A percentile compares a stretch with the other conserved stretches of the same genome.
phyloP scores from a whole-genome alignment of 2,888 invertebrate genomes.

The Tinea trinotella region DNA sequence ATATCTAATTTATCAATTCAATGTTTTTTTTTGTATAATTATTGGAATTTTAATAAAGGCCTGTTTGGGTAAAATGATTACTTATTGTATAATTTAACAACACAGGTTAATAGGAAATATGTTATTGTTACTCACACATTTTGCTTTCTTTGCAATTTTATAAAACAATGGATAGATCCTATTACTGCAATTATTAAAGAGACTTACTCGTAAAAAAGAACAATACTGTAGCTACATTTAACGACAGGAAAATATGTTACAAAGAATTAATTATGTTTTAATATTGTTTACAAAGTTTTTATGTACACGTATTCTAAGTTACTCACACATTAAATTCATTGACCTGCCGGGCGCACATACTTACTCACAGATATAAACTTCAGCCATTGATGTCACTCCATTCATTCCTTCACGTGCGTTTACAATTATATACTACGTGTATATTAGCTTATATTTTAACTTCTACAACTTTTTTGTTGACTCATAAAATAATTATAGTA shows the following conservation, averaged over 20 bases:
- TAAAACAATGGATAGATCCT: too few relatives aligned
- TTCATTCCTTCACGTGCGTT: constrained; percentile 11
- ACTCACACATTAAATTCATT: constrained; percentile 6
- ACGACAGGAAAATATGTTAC: too few relatives aligned
- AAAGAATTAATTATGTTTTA: too few relatives aligned
- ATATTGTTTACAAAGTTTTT: too few relatives aligned
- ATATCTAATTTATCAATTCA: background rate
- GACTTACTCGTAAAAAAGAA: too few relatives aligned
- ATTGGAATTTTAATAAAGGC: background rate
- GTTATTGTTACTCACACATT: too few relatives aligned
- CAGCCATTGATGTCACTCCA: constrained; percentile 12
- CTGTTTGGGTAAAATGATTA: too few relatives aligned
- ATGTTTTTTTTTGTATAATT: background rate
- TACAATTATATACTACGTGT: constrained; percentile 3
- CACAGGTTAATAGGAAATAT: too few relatives aligned
- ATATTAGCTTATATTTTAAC: background rate
- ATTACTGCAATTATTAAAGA: too few relatives aligned
- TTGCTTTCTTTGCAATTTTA: too few relatives aligned
- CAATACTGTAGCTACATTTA: too few relatives aligned
- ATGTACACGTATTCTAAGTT: background rate
- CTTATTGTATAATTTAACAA: too few relatives aligned
- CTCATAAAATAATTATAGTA: background rate
- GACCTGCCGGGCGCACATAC: constrained; percentile 3
- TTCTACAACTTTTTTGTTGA: background rate
- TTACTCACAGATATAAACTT: constrained; percentile 8